Evolutionary conservation across 2,888 invertebrate genomes (phyloP), one percentile per base, ranked within the genome.

Genomic region (Horisme vitalbata): DNA sequence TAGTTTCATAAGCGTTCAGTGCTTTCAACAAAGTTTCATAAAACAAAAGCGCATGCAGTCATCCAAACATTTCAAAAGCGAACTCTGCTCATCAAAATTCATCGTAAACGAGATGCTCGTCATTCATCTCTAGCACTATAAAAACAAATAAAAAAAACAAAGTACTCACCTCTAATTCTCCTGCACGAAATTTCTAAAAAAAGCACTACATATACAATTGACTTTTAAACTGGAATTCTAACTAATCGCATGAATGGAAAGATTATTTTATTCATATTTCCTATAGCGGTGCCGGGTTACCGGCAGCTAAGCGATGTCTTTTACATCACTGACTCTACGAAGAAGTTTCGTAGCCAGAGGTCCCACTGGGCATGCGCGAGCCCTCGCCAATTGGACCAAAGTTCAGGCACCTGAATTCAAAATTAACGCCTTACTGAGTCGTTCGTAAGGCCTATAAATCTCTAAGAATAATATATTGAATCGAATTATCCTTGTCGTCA

Each of bases 141-240:
- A 23, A 38, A 43, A 51, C 38, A 46, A 46, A 46, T 26, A 39
- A 13, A 38, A 35, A 10, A 34, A 20, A 37, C 32, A 37, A 23
- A 32, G 27, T 9, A 48, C 24, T 47, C 27, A 52, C 48, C 47
- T 45, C 21, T 39, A 36, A 1, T 1, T 9, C 10, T 18, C 20
- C 21, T 27, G 20, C 26, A 69, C 58, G 57, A 55, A 64, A 15
- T 12, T 28, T 18, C 4, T 12, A 21, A 30, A 12, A 41, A 14
- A 75, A 68, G 67, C 75, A 81, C 78, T n/a, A n/a, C n/a, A n/a
- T 76, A 77, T 79, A 81, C 75, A 85, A 86, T 86, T 86, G 84
- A 87, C 82, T 73, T 68, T 52, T 65, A 75, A 67, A 63, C 59
- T 67, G 63, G 52, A 64, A 52, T 41, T 51, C 21, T 58, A 57